Conservation (phyloP, 2,113 vertebrate genomes). For the Maccullochella peelii region DNA sequence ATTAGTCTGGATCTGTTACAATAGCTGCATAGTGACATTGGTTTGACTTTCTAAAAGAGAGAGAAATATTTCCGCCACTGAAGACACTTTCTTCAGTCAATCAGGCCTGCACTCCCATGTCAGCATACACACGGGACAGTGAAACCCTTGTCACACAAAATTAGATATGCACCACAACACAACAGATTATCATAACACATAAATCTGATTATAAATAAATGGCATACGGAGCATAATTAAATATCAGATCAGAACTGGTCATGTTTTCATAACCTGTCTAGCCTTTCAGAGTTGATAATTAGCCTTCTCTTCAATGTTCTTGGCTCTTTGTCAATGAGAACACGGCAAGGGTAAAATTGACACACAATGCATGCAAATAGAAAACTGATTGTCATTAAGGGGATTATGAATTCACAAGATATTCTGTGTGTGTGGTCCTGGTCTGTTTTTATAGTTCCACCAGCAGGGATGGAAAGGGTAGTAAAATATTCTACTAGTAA, state of each 20-base stretch:
- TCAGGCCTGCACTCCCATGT: neutral
- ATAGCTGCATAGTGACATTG: constrained; percentile 39
- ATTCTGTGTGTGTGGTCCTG: neutral
- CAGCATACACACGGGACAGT: neutral
- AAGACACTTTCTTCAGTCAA: constrained; percentile 8
- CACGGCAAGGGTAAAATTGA: neutral
- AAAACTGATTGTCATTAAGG: neutral
- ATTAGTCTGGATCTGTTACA: constrained; percentile 36
- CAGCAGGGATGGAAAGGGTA: neutral
- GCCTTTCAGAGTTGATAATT: constrained; percentile 37
- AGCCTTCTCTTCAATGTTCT: constrained; percentile 15
- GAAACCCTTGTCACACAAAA: constrained; percentile 10
- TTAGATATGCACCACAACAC: constrained; percentile 38
- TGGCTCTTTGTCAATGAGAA: constrained; percentile 6
- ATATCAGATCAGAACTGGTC: constrained; percentile 22
- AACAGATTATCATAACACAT: constrained; percentile 15
- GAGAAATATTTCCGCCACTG: neutral
- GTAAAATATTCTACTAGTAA: too few relatives aligned
- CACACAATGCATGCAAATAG: constrained; percentile 33
- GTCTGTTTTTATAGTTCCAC: constrained; percentile 9
- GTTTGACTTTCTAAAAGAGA: constrained; percentile 41
- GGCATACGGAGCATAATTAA: constrained; percentile 36
- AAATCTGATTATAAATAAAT: constrained; percentile 27
- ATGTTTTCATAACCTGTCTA: constrained; percentile 47
- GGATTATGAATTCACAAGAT: constrained; percentile 2